phyloP scores from a whole-genome alignment of 2,888 invertebrate genomes.

The Temnothorax ravouxi region DNA sequence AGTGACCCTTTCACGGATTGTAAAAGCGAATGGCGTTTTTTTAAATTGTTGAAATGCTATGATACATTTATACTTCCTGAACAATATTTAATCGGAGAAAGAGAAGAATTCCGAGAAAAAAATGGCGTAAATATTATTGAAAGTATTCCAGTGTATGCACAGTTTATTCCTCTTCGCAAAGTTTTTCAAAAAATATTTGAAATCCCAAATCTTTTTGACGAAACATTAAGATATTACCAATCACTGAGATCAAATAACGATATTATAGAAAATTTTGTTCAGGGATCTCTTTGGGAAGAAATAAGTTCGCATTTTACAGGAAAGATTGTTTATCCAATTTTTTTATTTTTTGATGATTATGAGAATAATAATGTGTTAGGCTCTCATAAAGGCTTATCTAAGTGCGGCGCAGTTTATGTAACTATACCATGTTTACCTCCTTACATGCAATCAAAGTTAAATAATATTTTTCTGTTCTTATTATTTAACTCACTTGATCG shows the following conservation, averaged over 20 bases:
- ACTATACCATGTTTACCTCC: background rate
- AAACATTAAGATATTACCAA: constrained; percentile 2
- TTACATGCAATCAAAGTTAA: background rate
- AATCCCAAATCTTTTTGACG: background rate
- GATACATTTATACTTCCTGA: background rate
- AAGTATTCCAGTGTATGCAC: background rate
- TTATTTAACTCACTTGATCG: constrained; percentile 2
- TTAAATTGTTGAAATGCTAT: background rate
- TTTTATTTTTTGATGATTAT: constrained; percentile 5
- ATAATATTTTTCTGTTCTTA: background rate
- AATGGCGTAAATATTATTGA: background rate
- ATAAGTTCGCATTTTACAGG: background rate
- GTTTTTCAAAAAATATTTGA: constrained; percentile 1
- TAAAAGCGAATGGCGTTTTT: constrained; percentile 1
- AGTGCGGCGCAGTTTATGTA: background rate
- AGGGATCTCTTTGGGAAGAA: background rate
- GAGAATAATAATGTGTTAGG: constrained; percentile 2
- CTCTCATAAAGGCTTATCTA: constrained; percentile 6
- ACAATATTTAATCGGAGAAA: background rate
- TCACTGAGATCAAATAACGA: background rate
- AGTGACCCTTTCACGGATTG: background rate
- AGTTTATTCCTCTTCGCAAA: constrained; percentile 2
- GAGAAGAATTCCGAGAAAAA: background rate
- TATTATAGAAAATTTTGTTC: constrained; percentile 2
- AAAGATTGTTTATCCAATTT: background rate